Base-by-base conservation (phyloP, 2,797 vertebrate species). In the Nyctalus aviator region DNA sequence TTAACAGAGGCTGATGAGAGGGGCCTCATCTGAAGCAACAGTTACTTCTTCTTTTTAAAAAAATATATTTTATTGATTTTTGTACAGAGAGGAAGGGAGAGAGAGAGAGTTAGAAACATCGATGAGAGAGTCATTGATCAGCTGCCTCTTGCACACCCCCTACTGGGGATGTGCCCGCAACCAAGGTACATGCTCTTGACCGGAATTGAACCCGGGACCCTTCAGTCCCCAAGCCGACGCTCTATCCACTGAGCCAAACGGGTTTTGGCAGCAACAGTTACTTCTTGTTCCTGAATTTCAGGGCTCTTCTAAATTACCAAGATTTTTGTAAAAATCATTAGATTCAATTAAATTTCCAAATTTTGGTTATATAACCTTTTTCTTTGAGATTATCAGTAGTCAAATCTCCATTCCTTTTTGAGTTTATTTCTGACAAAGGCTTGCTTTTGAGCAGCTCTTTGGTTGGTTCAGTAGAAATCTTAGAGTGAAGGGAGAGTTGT, bases 391-490 rank as follows among this genome's bases (percentile, higher is more conserved):
- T 94, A 48, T 44, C 62, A 88, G 12, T 77, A 81, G 27, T 30
- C 44, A 89, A 72, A 73, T 84, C 20, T 57, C 91, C 86, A 2
- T 55, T 37, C 30, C 30, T 64, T 92, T 93, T 66, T 15, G 2
- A 69, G 17, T 92, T 94, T 79, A 66, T 88, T 94, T 95, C 25
- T 83, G 46, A 87, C 41, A 94, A 76, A 92, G 85, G 25, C 46
- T 89, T 92, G 21, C 88, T 93, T 96, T 94, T 91, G 25, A 96
- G 55, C 20, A 95, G 20, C 6, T 92, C 32, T 90, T 82, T n/a
- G 2, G 78, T 90, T 50, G 35, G 8, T 20, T 95, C 17, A 79
- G 17, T 92, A 55, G 76, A 93, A 90, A 85, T 82, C 72, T 87
- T 84, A 64, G n/a, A 86, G 5, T 72, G 25, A 13, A 78, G 53